Evolutionary conservation across 2,797 vertebrate genomes (phyloP).

Genomic region (Trematomus bernacchii): DNA sequence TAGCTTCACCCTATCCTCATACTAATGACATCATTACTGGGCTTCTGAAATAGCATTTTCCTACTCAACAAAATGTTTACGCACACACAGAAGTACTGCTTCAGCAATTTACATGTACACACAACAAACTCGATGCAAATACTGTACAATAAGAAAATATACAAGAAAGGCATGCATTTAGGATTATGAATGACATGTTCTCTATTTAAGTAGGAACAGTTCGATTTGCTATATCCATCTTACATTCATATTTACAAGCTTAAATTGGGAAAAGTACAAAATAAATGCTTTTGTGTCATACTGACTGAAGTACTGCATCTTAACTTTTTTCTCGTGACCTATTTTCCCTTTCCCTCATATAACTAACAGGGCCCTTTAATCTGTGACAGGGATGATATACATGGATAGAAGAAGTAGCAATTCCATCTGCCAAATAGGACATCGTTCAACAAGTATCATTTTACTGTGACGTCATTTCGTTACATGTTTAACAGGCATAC

Average conservation of each 20-base stretch:
- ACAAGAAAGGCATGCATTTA: background rate
- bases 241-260: background rate
- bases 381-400: background rate
- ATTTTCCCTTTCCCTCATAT: background rate
- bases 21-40: slow-evolving; percentile 68
- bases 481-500: background rate
- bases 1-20: slow-evolving; percentile 51
- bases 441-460: background rate
- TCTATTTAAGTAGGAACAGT: background rate
- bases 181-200: background rate
- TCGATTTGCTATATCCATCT: background rate
- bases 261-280: slow-evolving; percentile 3
- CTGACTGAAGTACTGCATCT: slow-evolving; percentile 2
- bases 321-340: background rate
- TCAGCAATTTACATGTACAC: slow-evolving; percentile 1
- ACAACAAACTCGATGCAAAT: slow-evolving; percentile 1
- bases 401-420: slow-evolving; percentile 26
- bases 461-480: slow-evolving; percentile 8
- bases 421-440: slow-evolving; percentile 25
- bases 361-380: background rate
- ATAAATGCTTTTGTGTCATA: background rate
- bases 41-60: slow-evolving; percentile 53
- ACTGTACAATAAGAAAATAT: slow-evolving; percentile 14
- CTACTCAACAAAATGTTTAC: slow-evolving; percentile 2
- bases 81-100: background rate